phyloP scores from a whole-genome alignment of 2,113 vertebrate species.

The Plecturocebus donacophilus region DNA sequence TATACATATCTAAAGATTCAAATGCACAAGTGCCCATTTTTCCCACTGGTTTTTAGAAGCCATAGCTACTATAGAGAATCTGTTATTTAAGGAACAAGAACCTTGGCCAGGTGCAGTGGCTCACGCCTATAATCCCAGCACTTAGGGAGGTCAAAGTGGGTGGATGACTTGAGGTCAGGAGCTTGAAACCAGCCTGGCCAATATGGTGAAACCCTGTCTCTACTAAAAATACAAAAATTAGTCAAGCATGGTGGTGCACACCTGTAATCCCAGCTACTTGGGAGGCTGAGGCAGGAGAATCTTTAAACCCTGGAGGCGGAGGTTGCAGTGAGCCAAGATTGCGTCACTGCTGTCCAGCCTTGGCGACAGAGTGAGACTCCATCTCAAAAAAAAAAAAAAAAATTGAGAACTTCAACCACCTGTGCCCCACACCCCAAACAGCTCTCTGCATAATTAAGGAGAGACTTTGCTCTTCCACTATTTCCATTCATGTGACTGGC shows the following conservation, averaged over 20 bases:
- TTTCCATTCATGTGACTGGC: not conserved
- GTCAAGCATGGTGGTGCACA: not conserved
- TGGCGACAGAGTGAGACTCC: not conserved
- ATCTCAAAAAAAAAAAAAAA: not conserved
- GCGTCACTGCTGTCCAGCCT: not conserved
- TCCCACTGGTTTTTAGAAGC: not conserved
- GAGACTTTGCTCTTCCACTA: too few relatives aligned
- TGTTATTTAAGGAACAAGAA: not conserved
- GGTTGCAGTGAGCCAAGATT: not conserved
- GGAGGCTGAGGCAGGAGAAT: not conserved
- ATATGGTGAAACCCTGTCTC: not conserved
- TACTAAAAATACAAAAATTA: not conserved
- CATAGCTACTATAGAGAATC: not conserved
- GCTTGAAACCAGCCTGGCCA: not conserved
- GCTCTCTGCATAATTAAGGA: not conserved
- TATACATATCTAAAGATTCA: not conserved
- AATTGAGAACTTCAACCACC: not conserved
- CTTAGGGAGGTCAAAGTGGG: not conserved
- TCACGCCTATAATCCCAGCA: not conserved
- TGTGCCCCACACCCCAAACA: fast-evolving
- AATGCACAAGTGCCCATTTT: not conserved
- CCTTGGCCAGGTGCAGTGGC: not conserved
- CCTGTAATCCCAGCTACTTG: not conserved
- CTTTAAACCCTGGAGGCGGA: not conserved
- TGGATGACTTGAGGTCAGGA: not conserved